Evolutionary conservation across 2,113 vertebrate species (phyloP), one percentile per base, ranked within the genome.

Genomic region (Mobula birostris): DNA sequence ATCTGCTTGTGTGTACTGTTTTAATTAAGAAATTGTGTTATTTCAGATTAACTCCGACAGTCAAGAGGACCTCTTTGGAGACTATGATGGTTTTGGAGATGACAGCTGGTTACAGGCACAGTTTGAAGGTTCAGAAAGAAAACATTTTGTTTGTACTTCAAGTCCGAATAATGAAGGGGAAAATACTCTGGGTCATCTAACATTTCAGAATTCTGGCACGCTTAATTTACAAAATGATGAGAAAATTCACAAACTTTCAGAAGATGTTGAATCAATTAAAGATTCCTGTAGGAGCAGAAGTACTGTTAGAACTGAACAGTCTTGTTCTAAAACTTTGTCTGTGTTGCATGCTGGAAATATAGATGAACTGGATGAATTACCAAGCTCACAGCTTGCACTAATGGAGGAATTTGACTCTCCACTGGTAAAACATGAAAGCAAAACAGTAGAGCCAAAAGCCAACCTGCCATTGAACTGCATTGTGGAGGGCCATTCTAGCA

Each of bases 1-100:
- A 58, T 85, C 7, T 27, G 17, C 82, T 85, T 83, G 48, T 40
- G 32, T 36, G 79, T 15, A 40, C n/a, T 5, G 2, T 8, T 83
- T 83, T 21, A 56, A 56, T 56, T 83, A 40, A 27, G 48, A 85
- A 61, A 11, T 29, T 9, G 2, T 74, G 56, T 87, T 95, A 95
- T 95, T 95, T 5, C 95, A 99, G 98, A 96, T 93, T 88, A 95
- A 94, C 94, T 96, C 97, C 0, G 97, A 98, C 0, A 97, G 97
- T 0, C 97, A 96, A 9, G 98, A 98, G 94, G 98, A 99, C 88
- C 94, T 99, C 74, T 99, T 99, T 91, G 98, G 97, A 0, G 97
- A 97, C 95, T 98, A 97, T 36, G 98, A 98, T 95, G 98, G 98
- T 95, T 97, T 98, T 94, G 95, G 94, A 94, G 97, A 96, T 77